A percentile compares a stretch with the other conserved stretches of the same genome.
These are phyloP conservation scores for Pomacea canaliculata DNA, from an alignment of 2,888 invertebrate species.

Conservation along the genomic window DNA sequence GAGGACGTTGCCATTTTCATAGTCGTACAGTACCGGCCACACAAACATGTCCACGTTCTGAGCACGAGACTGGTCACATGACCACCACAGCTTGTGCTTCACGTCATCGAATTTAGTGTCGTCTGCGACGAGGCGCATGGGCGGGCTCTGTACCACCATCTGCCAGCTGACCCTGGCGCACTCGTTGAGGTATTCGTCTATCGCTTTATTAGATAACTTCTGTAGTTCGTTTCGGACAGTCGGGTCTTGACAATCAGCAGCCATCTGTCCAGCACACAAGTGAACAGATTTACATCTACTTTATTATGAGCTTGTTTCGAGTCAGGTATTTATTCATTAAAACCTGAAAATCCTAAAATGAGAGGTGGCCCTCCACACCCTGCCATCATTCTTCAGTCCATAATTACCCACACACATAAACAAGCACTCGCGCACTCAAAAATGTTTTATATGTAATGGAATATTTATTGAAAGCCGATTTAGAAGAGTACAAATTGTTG, in stretches of 20 bases:
- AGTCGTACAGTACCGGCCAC: slow-evolving; percentile 62
- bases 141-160: slow-evolving; percentile 60
- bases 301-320: too few species aligned
- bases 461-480: too few species aligned
- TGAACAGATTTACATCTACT: too few species aligned
- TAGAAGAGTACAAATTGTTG: too few species aligned
- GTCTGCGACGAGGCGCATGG: slow-evolving; percentile 48
- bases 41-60: slow-evolving; percentile 52
- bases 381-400: neutral
- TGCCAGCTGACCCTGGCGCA: slow-evolving; percentile 58
- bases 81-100: slow-evolving; percentile 62
- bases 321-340: too few species aligned
- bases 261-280: slow-evolving; percentile 42
- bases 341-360: too few species aligned
- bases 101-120: slow-evolving; percentile 52
- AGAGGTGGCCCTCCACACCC: too few species aligned
- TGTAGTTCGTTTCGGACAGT: slow-evolving; percentile 32
- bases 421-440: neutral
- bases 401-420: neutral
- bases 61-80: slow-evolving; percentile 54
- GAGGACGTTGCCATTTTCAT: slow-evolving; percentile 54
- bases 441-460: too few species aligned
- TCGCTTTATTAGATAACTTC: slow-evolving; percentile 36
- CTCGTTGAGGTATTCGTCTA: slow-evolving; percentile 47
- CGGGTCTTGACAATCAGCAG: slow-evolving; percentile 25